A percentile compares a stretch with the other conserved stretches of the same genome.
Evolutionary conservation across 2,797 vertebrate genomes (phyloP).

Genomic region (Macroramphosus scolopax): DNA sequence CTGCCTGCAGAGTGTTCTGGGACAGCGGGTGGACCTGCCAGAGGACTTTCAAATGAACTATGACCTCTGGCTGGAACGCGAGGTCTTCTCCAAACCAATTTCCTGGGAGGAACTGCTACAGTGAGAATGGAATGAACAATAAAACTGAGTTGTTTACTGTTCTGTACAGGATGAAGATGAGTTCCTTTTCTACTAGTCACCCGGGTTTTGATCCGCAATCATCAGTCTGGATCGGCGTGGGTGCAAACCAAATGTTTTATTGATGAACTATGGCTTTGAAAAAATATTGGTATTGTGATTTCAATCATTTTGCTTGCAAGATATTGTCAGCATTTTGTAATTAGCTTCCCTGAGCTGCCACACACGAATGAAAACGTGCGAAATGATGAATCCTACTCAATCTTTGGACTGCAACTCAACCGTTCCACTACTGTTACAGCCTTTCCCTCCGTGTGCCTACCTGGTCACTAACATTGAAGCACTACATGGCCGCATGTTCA

Average conservation of each 20-base stretch:
- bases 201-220: constrained; percentile 1
- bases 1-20: constrained; percentile 94
- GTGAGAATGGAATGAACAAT: constrained; percentile 35
- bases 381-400: too few relatives aligned
- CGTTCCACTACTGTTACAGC: constrained; percentile 8
- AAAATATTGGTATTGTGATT: constrained; percentile 26
- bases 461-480: constrained; percentile 32
- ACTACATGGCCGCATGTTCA: constrained; percentile 36
- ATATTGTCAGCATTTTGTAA: background rate
- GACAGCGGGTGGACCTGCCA: constrained; percentile 89
- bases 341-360: constrained; percentile 2
- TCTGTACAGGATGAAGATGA: constrained; percentile 21
- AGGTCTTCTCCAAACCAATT: constrained; percentile 96
- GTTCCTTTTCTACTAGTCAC: constrained; percentile 9
- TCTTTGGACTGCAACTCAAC: too few relatives aligned
- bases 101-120: constrained; percentile 94
- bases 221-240: constrained; percentile 10
- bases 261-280: constrained; percentile 36
- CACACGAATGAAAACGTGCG: too few relatives aligned
- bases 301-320: background rate
- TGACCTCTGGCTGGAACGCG: constrained; percentile 95
- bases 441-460: constrained; percentile 39
- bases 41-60: constrained; percentile 94
- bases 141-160: constrained; percentile 3
- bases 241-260: constrained; percentile 33